Evolutionary conservation across 2,797 vertebrate species (phyloP).

Genomic region (Sciurus vulgaris): DNA sequence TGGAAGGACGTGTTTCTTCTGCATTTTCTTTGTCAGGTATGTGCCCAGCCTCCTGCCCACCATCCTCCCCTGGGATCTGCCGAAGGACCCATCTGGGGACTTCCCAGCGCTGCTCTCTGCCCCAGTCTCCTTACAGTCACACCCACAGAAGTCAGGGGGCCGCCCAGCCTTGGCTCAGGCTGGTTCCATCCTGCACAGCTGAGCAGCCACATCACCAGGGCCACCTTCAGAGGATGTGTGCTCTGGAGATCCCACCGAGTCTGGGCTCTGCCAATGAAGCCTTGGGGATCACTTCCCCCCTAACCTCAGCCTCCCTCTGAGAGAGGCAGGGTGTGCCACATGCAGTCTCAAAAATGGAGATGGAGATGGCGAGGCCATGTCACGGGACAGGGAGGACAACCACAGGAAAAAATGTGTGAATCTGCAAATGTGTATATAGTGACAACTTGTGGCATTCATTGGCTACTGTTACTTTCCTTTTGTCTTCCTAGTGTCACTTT

Average conservation of each 20-base stretch:
- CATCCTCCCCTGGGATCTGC: neutral
- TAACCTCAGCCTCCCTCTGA: neutral
- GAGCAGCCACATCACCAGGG: neutral
- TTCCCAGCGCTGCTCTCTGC: neutral
- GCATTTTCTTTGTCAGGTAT: neutral
- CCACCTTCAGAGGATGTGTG: neutral
- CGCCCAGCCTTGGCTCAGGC: too few relatives aligned
- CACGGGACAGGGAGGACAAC: neutral
- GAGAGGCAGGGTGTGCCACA: neutral
- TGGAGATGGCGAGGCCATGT: neutral
- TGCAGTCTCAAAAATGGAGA: neutral
- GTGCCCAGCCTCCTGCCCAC: neutral
- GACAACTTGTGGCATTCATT: accelerated
- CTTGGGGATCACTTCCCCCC: neutral
- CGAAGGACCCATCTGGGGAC: too few relatives aligned
- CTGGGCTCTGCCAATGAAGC: accelerated
- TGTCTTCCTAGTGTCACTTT: neutral
- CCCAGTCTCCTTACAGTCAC: neutral
- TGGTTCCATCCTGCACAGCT: neutral
- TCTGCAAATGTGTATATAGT: accelerated
- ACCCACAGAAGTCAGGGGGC: neutral
- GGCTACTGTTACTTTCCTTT: neutral
- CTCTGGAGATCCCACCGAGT: neutral
- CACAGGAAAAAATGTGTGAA: accelerated
- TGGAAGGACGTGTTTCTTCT: neutral